phyloP scores from a whole-genome alignment of 2,113 vertebrate genomes.

The Terrapene triunguis region DNA sequence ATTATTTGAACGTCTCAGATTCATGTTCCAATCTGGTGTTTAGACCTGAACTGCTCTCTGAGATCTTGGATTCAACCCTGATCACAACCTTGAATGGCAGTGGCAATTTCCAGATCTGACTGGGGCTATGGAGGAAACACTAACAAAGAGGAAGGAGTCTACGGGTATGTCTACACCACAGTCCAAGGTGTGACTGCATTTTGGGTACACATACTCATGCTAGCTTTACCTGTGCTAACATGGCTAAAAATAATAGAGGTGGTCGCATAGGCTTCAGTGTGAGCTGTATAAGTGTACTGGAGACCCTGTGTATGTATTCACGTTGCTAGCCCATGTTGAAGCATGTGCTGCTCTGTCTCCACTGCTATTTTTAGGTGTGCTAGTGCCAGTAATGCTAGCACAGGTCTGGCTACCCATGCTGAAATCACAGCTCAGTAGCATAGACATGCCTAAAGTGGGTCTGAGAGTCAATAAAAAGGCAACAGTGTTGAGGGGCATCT shows the following conservation, averaged over 20 bases:
- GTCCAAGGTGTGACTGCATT: too few species aligned
- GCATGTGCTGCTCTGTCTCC: background rate
- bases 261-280: background rate
- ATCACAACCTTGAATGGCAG: background rate
- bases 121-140: background rate
- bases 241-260: background rate
- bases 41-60: background rate
- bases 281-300: background rate
- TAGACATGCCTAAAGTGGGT: background rate
- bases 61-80: background rate
- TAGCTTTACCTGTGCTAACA: background rate
- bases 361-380: background rate
- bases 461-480: conserved; percentile 4
- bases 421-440: background rate
- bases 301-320: background rate
- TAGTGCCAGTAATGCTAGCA: background rate
- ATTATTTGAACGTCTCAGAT: background rate
- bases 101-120: background rate
- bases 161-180: background rate
- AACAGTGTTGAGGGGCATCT: background rate
- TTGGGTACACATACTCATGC: background rate
- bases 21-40: background rate
- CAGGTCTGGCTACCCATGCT: background rate
- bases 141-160: background rate
- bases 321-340: background rate